Evolutionary conservation across 2,797 vertebrate genomes (phyloP).

Genomic region (Tragopan temminckii): DNA sequence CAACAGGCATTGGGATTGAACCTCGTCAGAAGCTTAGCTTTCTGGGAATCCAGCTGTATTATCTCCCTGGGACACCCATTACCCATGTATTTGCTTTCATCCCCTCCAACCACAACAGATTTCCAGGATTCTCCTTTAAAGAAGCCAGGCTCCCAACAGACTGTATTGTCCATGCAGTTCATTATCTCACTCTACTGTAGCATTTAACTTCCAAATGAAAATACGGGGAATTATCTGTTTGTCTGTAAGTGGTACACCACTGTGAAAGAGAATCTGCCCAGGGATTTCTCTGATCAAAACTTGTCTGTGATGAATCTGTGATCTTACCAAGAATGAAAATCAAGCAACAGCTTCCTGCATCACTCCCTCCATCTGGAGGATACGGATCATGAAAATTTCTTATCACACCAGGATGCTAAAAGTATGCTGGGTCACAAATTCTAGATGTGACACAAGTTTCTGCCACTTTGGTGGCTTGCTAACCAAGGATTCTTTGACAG

Average conservation of each 20-base stretch:
- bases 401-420: fast-evolving
- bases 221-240: neutral
- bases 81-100: neutral
- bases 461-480: neutral
- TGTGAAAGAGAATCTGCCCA: neutral
- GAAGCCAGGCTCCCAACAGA: neutral
- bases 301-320: neutral
- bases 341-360: neutral
- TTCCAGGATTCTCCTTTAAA: neutral
- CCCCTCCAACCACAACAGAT: neutral
- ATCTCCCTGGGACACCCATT: neutral
- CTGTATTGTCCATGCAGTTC: neutral
- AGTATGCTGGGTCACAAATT: neutral
- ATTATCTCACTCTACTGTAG: neutral
- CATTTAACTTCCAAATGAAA: neutral
- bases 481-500: neutral
- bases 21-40: neutral
- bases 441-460: neutral
- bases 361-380: neutral
- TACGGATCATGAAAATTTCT: neutral
- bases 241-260: neutral
- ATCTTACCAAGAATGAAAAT: neutral
- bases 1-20: neutral
- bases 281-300: neutral
- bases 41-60: neutral